These are phyloP conservation scores for Pygoscelis antarcticus DNA, from an alignment of 2,113 vertebrate species.

Conservation along the genomic window DNA sequence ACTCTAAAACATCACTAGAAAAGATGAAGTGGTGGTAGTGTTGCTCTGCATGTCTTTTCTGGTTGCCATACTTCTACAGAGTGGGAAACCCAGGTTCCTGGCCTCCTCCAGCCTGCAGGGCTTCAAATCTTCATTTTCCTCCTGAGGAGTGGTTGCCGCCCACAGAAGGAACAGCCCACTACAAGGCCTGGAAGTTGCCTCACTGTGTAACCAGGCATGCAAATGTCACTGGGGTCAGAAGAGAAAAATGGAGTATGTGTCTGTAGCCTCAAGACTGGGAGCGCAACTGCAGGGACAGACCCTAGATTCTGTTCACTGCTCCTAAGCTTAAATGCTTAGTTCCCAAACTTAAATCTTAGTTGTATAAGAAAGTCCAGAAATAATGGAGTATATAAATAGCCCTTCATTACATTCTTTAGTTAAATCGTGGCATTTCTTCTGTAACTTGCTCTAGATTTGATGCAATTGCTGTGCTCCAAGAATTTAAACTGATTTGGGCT, in stretches of 20 bases:
- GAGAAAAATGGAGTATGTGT: not conserved
- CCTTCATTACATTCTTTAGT: not conserved
- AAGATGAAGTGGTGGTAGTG: not conserved
- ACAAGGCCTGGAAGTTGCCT: not conserved
- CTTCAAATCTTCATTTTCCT: not conserved
- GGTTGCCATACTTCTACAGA: fast-evolving
- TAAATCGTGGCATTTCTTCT: not conserved
- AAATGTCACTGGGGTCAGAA: not conserved
- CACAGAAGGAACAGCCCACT: not conserved
- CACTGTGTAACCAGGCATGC: not conserved
- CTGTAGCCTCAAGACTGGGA: not conserved
- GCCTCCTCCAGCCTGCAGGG: not conserved
- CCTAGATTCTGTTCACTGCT: not conserved
- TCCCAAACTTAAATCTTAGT: not conserved
- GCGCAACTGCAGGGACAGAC: not conserved
- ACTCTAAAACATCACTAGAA: not conserved
- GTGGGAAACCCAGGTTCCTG: not conserved
- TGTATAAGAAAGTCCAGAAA: not conserved
- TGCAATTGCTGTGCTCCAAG: not conserved
- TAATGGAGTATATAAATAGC: not conserved
- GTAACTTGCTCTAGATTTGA: not conserved
- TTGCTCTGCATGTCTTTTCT: not conserved
- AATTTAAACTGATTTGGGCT: not conserved
- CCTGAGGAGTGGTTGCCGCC: not conserved
- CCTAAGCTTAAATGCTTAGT: not conserved